Evolutionary conservation across 2,797 vertebrate species (phyloP).

Genomic region (Cuculus canorus): DNA sequence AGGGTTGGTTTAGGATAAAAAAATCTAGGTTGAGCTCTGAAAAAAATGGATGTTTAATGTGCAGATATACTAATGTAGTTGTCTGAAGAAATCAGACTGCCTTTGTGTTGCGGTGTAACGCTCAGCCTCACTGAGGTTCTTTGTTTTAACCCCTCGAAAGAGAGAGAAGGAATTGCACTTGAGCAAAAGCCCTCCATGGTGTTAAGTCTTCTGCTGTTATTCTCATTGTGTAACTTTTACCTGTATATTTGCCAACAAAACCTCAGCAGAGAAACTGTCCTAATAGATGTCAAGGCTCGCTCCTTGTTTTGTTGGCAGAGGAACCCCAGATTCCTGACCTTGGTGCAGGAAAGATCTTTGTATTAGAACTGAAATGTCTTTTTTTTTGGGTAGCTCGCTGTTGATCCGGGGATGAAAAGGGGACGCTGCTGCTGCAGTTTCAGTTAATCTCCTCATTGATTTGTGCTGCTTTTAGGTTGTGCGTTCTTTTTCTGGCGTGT

Average conservation of each 20-base stretch:
- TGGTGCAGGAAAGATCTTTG: neutral
- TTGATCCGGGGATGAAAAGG: neutral
- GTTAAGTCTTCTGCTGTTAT: neutral
- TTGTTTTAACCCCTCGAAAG: neutral
- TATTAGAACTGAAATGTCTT: neutral
- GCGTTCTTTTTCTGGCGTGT: neutral
- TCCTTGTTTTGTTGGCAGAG: neutral
- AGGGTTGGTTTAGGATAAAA: neutral
- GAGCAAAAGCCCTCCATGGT: neutral
- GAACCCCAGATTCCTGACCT: neutral
- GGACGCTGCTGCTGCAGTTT: neutral
- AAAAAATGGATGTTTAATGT: neutral
- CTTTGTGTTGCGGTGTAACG: neutral
- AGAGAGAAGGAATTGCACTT: neutral
- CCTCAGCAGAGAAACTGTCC: neutral
- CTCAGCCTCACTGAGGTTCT: neutral
- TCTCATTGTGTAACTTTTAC: neutral
- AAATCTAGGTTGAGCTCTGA: neutral
- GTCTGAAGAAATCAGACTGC: neutral
- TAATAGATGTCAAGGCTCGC: neutral
- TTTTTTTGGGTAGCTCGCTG: neutral
- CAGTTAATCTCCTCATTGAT: neutral
- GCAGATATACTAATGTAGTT: neutral
- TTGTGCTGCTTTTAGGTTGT: neutral
- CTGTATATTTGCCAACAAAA: neutral